Percentiles rank a stretch among this genome's conserved stretches.
Evolutionary conservation across 1,140 invertebrate species (phyloP).

Genomic region (Atopsyche davidsoni): DNA sequence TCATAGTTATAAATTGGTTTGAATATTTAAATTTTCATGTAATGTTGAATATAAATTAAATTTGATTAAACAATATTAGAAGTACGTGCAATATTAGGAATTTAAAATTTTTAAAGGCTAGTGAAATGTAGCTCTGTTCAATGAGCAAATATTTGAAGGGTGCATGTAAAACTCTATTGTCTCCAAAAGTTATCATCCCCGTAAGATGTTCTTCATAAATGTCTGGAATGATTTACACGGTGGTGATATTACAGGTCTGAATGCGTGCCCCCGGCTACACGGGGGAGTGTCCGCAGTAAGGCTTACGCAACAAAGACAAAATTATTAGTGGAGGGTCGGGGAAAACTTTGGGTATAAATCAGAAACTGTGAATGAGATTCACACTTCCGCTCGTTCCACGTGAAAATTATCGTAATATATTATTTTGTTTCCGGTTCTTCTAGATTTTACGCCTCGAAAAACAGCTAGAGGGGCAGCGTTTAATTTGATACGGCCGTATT

Average conservation of each 20-base stretch:
- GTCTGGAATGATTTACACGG: constrained; percentile 16
- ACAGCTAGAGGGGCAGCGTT: too few relatives aligned
- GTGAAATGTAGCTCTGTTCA: too few relatives aligned
- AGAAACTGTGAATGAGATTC: constrained; percentile 28
- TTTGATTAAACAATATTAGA: too few relatives aligned
- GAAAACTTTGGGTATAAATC: constrained; percentile 28
- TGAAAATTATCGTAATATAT: constrained; percentile 28
- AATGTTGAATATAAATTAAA: too few relatives aligned
- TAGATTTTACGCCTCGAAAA: too few relatives aligned
- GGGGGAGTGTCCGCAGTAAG: constrained; percentile 8
- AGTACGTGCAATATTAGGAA: too few relatives aligned
- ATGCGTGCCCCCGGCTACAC: constrained; percentile 9
- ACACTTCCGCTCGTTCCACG: constrained; percentile 22
- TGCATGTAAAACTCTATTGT: too few relatives aligned
- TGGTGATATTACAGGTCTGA: constrained; percentile 19
- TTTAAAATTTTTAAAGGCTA: too few relatives aligned
- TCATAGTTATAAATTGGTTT: neutral
- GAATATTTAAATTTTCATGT: constrained; percentile 4
- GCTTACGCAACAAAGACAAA: constrained; percentile 24
- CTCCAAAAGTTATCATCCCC: neutral
- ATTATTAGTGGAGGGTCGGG: constrained; percentile 25
- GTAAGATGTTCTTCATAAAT: neutral
- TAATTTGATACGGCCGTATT: too few relatives aligned
- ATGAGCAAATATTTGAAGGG: too few relatives aligned
- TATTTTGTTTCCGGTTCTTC: too few relatives aligned